These are phyloP conservation scores for Nymphalis polychloros DNA, from an alignment of 2,888 invertebrate species.

Conservation along the genomic window DNA sequence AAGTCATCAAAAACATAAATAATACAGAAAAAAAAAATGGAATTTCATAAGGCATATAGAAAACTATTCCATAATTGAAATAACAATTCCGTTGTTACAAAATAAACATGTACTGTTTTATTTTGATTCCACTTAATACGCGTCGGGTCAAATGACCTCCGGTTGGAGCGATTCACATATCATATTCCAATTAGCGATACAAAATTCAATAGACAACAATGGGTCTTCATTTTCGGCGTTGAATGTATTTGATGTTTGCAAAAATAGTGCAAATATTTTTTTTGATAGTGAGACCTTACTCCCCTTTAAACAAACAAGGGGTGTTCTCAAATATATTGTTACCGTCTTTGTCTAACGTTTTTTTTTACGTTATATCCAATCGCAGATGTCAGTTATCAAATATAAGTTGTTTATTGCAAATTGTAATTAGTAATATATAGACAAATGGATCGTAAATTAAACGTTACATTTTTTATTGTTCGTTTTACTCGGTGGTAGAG, in stretches of 20 bases:
- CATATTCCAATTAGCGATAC: conserved; percentile 36
- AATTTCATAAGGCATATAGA: too few relatives aligned
- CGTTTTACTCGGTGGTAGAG: too few relatives aligned
- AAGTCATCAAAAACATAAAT: too few relatives aligned
- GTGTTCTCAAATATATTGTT: conserved; percentile 29
- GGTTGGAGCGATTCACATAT: conserved; percentile 23
- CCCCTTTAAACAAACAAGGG: conserved; percentile 34
- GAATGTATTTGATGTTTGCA: conserved; percentile 47
- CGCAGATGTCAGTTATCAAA: conserved; percentile 12
- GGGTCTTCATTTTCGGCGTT: conserved; percentile 42
- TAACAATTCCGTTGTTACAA: neutral
- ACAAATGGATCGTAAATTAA: neutral
- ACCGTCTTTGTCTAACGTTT: conserved; percentile 19
- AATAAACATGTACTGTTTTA: neutral
- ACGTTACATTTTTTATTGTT: too few relatives aligned
- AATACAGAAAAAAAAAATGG: too few relatives aligned
- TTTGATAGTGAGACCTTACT: conserved; percentile 39
- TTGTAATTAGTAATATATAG: neutral
- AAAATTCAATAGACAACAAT: conserved; percentile 41
- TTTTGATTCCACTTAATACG: conserved; percentile 2
- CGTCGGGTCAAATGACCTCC: neutral
- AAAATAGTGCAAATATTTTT: conserved; percentile 50
- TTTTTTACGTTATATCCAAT: conserved; percentile 23
- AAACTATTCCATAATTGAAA: neutral
- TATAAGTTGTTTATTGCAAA: neutral